Conservation (phyloP, 2,113 vertebrate species). For the Engraulis encrasicolus region DNA sequence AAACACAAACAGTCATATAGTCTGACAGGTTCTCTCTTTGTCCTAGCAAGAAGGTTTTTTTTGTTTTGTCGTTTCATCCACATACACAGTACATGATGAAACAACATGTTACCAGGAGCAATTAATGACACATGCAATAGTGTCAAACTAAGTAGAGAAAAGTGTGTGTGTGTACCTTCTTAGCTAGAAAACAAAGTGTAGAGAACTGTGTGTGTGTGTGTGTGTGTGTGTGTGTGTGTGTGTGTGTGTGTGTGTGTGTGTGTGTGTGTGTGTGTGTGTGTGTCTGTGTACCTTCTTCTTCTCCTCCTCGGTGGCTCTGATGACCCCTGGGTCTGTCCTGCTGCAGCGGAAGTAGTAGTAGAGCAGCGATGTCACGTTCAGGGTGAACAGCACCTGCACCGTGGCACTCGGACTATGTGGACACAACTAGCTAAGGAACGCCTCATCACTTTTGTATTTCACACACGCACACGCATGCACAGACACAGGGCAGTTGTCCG, state of each 20-base stretch:
- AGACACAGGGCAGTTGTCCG: background rate
- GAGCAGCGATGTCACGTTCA: constrained; percentile 77
- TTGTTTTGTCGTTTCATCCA: too few relatives aligned
- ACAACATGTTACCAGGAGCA: too few relatives aligned
- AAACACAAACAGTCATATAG: background rate
- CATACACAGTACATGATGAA: too few relatives aligned
- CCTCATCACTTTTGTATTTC: background rate
- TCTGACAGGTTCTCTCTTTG: too few relatives aligned
- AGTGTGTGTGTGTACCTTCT: background rate
- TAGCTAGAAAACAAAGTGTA: too few relatives aligned
- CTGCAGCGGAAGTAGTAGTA: constrained; percentile 90
- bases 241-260: background rate
- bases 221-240: constrained; percentile 1
- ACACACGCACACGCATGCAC: background rate
- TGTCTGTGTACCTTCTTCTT: constrained; percentile 81
- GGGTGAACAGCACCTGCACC: constrained; percentile 76
- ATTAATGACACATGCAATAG: background rate
- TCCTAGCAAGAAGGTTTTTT: too few relatives aligned
- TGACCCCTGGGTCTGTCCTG: constrained; percentile 86
- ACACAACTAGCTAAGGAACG: constrained; percentile 75
- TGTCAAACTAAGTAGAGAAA: too few relatives aligned
- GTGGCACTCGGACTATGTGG: constrained; percentile 72
- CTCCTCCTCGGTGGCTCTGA: constrained; percentile 87
- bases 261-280: background rate
- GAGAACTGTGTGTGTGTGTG: background rate